Evolutionary conservation across 2,888 invertebrate genomes (phyloP).

Genomic region (Drosophila seclusa): DNA sequence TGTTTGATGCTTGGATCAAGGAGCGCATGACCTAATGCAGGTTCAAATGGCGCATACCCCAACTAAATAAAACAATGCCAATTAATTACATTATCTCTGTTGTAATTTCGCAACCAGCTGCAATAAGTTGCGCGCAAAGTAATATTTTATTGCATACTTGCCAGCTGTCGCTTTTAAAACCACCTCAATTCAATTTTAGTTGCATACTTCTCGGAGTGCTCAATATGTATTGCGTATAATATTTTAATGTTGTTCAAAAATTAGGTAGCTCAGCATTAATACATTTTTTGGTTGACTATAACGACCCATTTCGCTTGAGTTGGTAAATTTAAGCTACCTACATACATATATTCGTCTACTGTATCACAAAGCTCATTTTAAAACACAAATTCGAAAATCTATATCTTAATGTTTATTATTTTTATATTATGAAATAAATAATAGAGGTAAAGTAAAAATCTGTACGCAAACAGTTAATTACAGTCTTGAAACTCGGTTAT

Average conservation of each 20-base stretch:
- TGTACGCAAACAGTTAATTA: background rate
- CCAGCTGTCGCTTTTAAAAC: background rate
- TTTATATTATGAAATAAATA: background rate
- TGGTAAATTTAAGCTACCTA: background rate
- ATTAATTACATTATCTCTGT: background rate
- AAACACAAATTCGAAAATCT: background rate
- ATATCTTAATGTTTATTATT: background rate
- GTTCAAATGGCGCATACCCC: no score
- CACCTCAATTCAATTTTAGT: background rate
- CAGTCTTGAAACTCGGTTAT: background rate
- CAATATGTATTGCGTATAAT: background rate
- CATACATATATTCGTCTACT: background rate
- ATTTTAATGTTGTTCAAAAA: background rate
- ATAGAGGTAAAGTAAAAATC: background rate
- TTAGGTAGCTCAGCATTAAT: background rate
- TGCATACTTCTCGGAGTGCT: background rate
- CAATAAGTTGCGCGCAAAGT: background rate
- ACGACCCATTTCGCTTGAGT: background rate
- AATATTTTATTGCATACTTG: constrained; percentile 9
- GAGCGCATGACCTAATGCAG: constrained; percentile 67
- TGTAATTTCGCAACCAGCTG: constrained; percentile 8
- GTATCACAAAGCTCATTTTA: background rate
- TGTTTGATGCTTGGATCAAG: constrained; percentile 82
- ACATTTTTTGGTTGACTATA: background rate
- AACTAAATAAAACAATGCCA: no score